Evolutionary conservation across 1,140 invertebrate genomes (phyloP).

Genomic region (Lasioglossum baleicum): DNA sequence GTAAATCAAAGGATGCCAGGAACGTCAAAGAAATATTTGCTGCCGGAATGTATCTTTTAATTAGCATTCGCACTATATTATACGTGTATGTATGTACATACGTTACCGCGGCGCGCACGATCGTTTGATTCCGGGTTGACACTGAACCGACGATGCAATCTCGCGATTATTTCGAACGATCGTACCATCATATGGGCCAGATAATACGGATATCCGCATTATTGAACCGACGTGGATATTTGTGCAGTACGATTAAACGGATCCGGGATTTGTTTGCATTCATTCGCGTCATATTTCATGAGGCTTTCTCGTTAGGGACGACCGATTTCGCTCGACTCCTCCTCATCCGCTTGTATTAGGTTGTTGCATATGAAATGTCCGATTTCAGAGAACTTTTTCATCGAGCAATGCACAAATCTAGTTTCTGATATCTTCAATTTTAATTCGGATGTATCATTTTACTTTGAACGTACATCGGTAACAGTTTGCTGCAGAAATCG

Average conservation of each 20-base stretch:
- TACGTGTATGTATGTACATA: background rate
- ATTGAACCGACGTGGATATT: conserved; percentile 5
- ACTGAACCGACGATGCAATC: background rate
- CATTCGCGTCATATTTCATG: background rate
- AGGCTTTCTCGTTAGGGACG: background rate
- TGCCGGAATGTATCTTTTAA: background rate
- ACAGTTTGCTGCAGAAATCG: background rate
- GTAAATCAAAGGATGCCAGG: no score
- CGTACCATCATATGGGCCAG: background rate
- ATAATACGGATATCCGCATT: conserved; percentile 12
- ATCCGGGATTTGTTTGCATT: background rate
- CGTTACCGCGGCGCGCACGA: background rate
- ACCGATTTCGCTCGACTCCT: background rate
- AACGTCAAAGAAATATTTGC: background rate
- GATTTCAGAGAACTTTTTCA: no score
- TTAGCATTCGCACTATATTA: background rate
- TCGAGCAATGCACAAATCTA: no score
- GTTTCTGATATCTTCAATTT: no score
- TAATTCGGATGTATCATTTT: no score
- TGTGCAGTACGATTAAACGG: background rate
- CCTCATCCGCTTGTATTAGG: background rate
- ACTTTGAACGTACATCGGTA: no score
- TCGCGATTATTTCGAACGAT: conserved; percentile 5
- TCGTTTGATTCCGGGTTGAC: background rate
- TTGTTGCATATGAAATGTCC: no score